phyloP scores from a whole-genome alignment of 2,113 vertebrate species.

The Hyla sarda region DNA sequence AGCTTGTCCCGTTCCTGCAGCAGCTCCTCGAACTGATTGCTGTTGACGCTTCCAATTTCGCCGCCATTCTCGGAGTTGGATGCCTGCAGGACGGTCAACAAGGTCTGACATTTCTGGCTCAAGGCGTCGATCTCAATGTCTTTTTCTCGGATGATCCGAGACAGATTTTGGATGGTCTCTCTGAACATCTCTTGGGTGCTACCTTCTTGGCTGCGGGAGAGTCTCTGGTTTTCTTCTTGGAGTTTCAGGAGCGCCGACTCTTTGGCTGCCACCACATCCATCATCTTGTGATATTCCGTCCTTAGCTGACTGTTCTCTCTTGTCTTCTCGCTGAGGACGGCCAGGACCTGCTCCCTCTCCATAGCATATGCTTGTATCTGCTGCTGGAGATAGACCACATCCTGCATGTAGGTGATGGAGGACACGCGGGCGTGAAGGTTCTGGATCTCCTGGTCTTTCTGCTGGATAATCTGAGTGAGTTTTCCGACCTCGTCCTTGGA shows the following conservation, averaged over 20 bases:
- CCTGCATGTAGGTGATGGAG: conserved; percentile 79
- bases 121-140: conserved; percentile 97
- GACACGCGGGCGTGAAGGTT: conserved; percentile 86
- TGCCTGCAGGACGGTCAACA: conserved; percentile 88
- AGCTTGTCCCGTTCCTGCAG: conserved; percentile 90
- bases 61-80: conserved; percentile 67
- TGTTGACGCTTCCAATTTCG: conserved; percentile 83
- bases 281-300: conserved; percentile 88
- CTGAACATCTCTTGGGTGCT: conserved; percentile 94
- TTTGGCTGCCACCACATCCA: conserved; percentile 91
- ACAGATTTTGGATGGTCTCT: conserved; percentile 97
- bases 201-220: conserved; percentile 81
- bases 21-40: conserved; percentile 96
- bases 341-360: conserved; percentile 89
- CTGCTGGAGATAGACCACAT: conserved; percentile 87
- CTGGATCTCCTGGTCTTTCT: conserved; percentile 94
- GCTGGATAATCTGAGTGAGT: conserved; percentile 88
- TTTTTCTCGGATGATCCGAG: conserved; percentile 95
- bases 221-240: conserved; percentile 89
- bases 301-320: conserved; percentile 93
- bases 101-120: conserved; percentile 94
- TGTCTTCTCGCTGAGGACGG: conserved; percentile 92
- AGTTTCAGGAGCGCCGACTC: conserved; percentile 88
- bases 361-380: conserved; percentile 87
- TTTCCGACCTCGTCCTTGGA: conserved; percentile 90